Percentiles rank a stretch among this genome's conserved stretches.
Conservation (phyloP, 2,113 vertebrate genomes). For the Phrynocephalus versicolor region DNA sequence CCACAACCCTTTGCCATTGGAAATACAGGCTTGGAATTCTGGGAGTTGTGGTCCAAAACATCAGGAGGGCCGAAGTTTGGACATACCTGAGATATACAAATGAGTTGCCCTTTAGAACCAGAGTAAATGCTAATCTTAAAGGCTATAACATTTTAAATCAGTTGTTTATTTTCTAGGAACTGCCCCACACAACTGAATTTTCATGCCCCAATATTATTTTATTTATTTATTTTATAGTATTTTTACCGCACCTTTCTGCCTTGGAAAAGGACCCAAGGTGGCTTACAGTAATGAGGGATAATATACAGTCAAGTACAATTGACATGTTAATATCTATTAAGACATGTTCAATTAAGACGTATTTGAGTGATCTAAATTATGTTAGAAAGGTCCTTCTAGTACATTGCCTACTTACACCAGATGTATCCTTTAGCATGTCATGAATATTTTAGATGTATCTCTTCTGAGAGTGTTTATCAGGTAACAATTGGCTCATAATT, state of each 20-base stretch:
- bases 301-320: too few relatives aligned
- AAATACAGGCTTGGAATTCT: too few relatives aligned
- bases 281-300: too few relatives aligned
- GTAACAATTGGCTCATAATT: background rate
- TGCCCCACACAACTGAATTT: background rate
- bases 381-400: background rate
- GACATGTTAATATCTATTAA: background rate
- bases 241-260: too few relatives aligned
- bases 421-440: background rate
- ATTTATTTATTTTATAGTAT: background rate
- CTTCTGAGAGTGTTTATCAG: background rate
- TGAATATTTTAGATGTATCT: background rate
- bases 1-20: too few relatives aligned
- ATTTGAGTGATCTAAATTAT: background rate
- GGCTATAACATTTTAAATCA: background rate
- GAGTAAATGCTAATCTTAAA: background rate
- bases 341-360: background rate
- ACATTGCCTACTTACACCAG: background rate
- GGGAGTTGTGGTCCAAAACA: too few relatives aligned
- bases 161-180: background rate
- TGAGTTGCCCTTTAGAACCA: too few relatives aligned
- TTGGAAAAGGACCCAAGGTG: too few relatives aligned
- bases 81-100: too few relatives aligned
- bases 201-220: too few relatives aligned
- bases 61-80: too few relatives aligned